These are phyloP conservation scores for Acanthosoma haemorrhoidale DNA, from an alignment of 2,888 invertebrate genomes.

Conservation along the genomic window DNA sequence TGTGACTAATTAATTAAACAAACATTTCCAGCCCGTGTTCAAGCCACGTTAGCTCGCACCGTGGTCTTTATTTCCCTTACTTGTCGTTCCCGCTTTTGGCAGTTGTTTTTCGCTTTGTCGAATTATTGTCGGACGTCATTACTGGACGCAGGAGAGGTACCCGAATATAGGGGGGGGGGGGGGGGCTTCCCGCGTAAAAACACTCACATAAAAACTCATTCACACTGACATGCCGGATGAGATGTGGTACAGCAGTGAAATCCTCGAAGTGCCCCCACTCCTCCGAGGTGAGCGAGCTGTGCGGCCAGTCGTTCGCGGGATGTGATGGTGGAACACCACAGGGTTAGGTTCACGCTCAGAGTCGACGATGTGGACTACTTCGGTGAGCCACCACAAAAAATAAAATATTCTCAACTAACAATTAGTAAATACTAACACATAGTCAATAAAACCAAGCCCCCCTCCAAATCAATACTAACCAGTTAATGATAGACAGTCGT, in stretches of 20 bases:
- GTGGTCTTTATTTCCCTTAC: no score
- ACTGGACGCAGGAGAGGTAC: no score
- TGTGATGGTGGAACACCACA: conserved; percentile 22
- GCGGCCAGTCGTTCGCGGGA: conserved; percentile 2
- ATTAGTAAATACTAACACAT: background rate
- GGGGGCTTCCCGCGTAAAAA: no score
- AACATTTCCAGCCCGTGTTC: background rate
- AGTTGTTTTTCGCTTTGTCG: no score
- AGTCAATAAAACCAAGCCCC: background rate
- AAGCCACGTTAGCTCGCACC: background rate
- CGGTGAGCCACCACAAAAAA: conserved; percentile 15
- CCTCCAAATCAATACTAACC: background rate
- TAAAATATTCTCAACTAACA: background rate
- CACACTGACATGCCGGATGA: no score
- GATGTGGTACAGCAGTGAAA: no score
- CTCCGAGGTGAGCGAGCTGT: background rate
- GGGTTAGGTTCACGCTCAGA: conserved; percentile 27
- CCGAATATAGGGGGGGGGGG: no score
- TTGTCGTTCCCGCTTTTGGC: no score
- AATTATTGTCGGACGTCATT: no score
- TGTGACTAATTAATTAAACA: background rate
- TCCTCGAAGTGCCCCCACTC: background rate
- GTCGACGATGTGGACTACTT: conserved; percentile 28
- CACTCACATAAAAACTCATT: no score
- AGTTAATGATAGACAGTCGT: background rate